A percentile compares a stretch with the other conserved stretches of the same genome.
Conservation (phyloP, 2,113 vertebrate species). For the Xenopus laevis region DNA sequence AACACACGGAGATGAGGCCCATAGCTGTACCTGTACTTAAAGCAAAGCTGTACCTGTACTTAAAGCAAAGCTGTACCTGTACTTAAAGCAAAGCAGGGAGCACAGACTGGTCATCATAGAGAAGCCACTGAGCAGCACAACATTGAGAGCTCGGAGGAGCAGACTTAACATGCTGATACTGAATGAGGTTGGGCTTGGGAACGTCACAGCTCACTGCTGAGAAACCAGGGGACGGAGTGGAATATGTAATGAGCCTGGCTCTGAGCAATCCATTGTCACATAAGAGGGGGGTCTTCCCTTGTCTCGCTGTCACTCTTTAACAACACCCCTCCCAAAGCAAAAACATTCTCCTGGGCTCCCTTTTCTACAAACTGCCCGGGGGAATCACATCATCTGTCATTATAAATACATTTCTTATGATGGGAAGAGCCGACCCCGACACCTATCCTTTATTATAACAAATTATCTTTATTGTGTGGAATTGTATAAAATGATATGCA, state of each 20-base stretch:
- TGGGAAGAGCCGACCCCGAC: no score
- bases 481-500: no score
- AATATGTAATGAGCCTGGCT: conserved; percentile 76
- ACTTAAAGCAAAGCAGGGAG: conserved; percentile 83
- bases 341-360: conserved; percentile 18
- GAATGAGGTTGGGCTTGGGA: conserved; percentile 62
- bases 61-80: conserved; percentile 82
- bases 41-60: conserved; percentile 88
- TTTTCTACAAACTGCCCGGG: no score
- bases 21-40: conserved; percentile 79
- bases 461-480: no score
- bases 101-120: conserved; percentile 81
- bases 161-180: conserved; percentile 56
- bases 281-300: conserved; percentile 64
- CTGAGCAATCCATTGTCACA: conserved; percentile 69
- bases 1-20: neutral
- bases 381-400: no score
- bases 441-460: no score
- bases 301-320: conserved; percentile 57
- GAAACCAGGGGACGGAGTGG: conserved; percentile 74
- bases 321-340: conserved; percentile 49
- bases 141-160: conserved; percentile 58
- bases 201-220: conserved; percentile 71
- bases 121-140: conserved; percentile 62
- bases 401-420: conserved; percentile 10